Conservation (phyloP, 2,797 vertebrate genomes). For the Siniperca undulata region DNA sequence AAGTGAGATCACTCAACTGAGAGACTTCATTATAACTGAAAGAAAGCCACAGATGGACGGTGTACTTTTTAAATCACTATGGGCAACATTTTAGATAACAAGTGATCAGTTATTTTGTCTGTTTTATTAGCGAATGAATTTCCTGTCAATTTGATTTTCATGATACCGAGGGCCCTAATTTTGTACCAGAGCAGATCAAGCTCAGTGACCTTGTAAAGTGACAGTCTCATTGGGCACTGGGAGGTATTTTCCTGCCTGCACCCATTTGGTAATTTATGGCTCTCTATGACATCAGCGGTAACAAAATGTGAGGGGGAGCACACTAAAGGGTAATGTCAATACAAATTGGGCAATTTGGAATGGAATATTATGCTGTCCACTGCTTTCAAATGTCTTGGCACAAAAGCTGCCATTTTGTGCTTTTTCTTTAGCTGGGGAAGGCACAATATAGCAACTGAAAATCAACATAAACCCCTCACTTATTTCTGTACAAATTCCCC, state of each 20-base stretch:
- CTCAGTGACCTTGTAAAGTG: conserved; percentile 69
- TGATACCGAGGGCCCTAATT: conserved; percentile 51
- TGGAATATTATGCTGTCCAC: conserved; percentile 23
- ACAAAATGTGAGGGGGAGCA: conserved; percentile 25
- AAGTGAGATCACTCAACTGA: conserved; percentile 74
- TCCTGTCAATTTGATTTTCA: conserved; percentile 70
- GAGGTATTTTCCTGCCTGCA: conserved; percentile 49
- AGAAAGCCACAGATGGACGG: conserved; percentile 51
- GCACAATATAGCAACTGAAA: conserved; percentile 5
- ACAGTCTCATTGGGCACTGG: conserved; percentile 44
- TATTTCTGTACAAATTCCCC: background rate
- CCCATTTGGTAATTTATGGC: conserved; percentile 60
- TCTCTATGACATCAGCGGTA: conserved; percentile 38
- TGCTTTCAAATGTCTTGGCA: conserved; percentile 10
- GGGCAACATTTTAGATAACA: conserved; percentile 71
- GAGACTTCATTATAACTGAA: conserved; percentile 75
- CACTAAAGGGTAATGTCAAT: conserved; percentile 52
- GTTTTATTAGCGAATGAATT: conserved; percentile 73
- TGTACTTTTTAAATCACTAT: conserved; percentile 60
- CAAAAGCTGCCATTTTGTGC: conserved; percentile 14
- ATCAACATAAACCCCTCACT: background rate
- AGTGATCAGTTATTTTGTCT: conserved; percentile 69
- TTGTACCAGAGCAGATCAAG: conserved; percentile 48
- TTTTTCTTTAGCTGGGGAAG: background rate
- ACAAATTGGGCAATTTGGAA: conserved; percentile 60